Base-by-base conservation (phyloP, 2,797 vertebrate species). In the Poecilia gillii region DNA sequence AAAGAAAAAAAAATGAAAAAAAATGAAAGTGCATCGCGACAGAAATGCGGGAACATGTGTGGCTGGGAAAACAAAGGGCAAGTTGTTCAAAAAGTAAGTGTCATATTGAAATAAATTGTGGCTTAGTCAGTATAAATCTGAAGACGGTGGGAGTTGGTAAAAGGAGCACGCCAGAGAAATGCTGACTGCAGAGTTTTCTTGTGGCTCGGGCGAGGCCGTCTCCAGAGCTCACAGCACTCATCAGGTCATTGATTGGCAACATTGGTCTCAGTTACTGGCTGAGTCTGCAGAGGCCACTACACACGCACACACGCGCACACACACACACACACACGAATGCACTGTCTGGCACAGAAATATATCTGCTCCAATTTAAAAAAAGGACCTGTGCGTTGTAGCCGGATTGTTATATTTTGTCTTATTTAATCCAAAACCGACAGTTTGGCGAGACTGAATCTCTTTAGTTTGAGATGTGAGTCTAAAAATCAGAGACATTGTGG, bases 201-300 rank as follows among this genome's bases (percentile, higher is more conserved):
- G 41, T 47, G 78, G 64, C 78, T 79, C 79, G 9, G 80, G 81
- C 79, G 81, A 25, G 84, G 55, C 73, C 31, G 88, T 90, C 91
- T 93, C 90, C 89, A 86, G 87, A 88, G 85, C 86, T 86, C 87
- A 7, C 72, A 82, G 87, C 83, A 41, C 76, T 92, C 83, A 81
- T 92, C 92, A 90, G 88, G 47, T 81, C 84, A 90, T 88, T 92
- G 91, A 93, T 92, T 90, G 92, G 84, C 72, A 85, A 90, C 88
- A 89, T 75, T 84, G 83, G 86, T 91, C 87, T 85, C 84, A 84
- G 88, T 85, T 78, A 90, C 90, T 83, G 88, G 83, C 86, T 85
- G 85, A 72, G 81, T 92, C 94, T 87, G 25, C 85, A 82, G 88
- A 92, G 91, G 89, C 82, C 85, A 62, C 76, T 43, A 31, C 85